Evolutionary conservation across 2,113 vertebrate genomes (phyloP), one percentile per base, ranked within the genome.

Genomic region (Osmerus eperlanus): DNA sequence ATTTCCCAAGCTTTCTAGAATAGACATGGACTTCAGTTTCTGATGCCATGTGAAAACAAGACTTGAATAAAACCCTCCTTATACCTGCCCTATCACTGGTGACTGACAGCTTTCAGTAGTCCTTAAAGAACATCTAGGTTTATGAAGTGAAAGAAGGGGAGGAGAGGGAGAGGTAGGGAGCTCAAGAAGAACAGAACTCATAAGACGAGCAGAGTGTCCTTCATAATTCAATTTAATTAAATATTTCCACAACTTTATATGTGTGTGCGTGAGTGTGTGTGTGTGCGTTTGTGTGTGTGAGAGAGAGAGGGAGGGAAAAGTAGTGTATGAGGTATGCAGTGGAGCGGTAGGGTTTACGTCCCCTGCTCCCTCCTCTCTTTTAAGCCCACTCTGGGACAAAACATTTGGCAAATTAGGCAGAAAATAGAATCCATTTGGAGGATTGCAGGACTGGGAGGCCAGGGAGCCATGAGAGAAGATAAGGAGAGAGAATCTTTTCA

Each of bases 331-430:
- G 29, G 29, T 41, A 51, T 47, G 64, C 11, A 51, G 64, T 14
- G 36, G 64, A 41, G 36, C 64, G 25, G 18, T 19, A 65, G 32
- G 32, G 32, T 41, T 23, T 78, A 32, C 78, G 73, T 77, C 77
- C 73, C 56, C 47, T 29, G 47, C 61, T 68, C 71, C 73, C 64
- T 65, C 75, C 64, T 84, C 55, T 70, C 66, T 67, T 16, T 32
- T 74, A 72, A 65, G 68, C 77, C 74, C 77, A 74, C 78, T 81
- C 70, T 60, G 70, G 78, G 80, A 73, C 71, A 63, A 76, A 76
- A 76, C 72, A 84, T 87, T 84, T 83, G 74, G 66, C 75, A 84
- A 88, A 88, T 90, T 83, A 86, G 73, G 82, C 83, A 85, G 84
- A 87, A 89, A 88, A 87, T 79, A 82, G 78, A 87, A 85, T 73